These are phyloP conservation scores for Coryphaenoides rupestris DNA, from an alignment of 2,113 vertebrate genomes.

Conservation along the genomic window DNA sequence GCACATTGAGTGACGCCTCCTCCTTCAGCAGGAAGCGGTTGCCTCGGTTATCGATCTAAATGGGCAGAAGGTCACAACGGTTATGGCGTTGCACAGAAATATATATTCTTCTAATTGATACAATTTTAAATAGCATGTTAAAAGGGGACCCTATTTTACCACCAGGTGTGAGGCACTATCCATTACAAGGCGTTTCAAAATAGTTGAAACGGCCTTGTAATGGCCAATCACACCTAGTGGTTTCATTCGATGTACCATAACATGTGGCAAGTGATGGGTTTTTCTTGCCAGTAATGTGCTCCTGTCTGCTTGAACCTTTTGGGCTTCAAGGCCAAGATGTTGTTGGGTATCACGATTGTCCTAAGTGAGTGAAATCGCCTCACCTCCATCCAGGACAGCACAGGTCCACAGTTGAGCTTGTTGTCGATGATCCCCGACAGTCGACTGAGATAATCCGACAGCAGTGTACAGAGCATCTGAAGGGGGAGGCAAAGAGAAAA, in stretches of 20 bases:
- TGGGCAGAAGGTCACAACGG: neutral
- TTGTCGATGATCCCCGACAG: slow-evolving; percentile 79
- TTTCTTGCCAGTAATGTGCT: too few species aligned
- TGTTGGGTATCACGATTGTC: too few species aligned
- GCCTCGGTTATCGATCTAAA: slow-evolving; percentile 81
- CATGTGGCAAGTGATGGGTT: too few species aligned
- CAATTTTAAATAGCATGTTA: neutral
- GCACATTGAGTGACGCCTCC: slow-evolving; percentile 79
- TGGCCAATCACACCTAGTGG: too few species aligned
- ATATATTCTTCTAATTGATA: neutral
- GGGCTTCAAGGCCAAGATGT: too few species aligned
- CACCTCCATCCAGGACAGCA: slow-evolving; percentile 85
- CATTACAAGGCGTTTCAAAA: too few species aligned
- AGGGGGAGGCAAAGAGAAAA: neutral
- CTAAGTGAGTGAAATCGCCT: slow-evolving; percentile 3
- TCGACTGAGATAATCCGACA: slow-evolving; percentile 75
- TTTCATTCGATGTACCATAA: too few species aligned
- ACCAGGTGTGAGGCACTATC: too few species aligned
- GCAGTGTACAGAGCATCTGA: slow-evolving; percentile 69
- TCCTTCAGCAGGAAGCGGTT: slow-evolving; percentile 78
- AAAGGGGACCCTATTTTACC: too few species aligned
- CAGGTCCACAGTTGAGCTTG: slow-evolving; percentile 82
- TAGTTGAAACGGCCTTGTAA: too few species aligned
- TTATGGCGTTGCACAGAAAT: too few species aligned
- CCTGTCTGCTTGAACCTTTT: too few species aligned